phyloP scores from a whole-genome alignment of 2,113 vertebrate species.

The Mormyrus lacerda region DNA sequence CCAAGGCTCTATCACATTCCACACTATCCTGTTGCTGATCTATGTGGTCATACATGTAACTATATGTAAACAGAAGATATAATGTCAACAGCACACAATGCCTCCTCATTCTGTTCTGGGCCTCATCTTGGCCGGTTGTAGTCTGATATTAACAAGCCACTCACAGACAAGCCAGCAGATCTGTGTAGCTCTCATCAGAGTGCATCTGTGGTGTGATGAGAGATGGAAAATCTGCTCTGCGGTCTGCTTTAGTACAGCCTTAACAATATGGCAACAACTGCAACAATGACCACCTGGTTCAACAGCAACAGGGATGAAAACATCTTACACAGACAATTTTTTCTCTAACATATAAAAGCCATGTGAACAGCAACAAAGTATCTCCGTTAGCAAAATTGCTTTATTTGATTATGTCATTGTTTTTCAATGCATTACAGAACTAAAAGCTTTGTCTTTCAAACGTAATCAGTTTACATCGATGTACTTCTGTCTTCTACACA shows the following conservation, averaged over 20 bases:
- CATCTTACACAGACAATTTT: neutral
- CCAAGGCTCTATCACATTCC: neutral
- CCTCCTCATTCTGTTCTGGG: neutral
- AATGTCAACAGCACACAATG: neutral
- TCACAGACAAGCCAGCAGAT: neutral
- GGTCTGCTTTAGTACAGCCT: neutral
- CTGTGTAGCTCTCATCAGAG: neutral
- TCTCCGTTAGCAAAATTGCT: neutral
- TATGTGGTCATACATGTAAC: neutral
- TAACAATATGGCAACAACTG: neutral
- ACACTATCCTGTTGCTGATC: neutral
- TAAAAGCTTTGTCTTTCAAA: neutral
- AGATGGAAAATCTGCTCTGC: neutral
- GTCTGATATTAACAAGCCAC: neutral
- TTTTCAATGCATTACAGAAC: neutral
- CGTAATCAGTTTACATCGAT: neutral
- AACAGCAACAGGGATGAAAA: neutral
- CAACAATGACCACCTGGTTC: neutral
- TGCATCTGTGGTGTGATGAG: neutral
- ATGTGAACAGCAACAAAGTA: neutral
- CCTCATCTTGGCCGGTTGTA: neutral
- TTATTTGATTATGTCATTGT: neutral
- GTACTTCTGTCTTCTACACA: neutral
- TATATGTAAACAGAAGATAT: neutral
- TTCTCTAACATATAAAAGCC: neutral